Percentiles rank a stretch among this genome's conserved stretches.
Conservation (phyloP, 2,113 vertebrate genomes). For the Sphaerodactylus townsendi region DNA sequence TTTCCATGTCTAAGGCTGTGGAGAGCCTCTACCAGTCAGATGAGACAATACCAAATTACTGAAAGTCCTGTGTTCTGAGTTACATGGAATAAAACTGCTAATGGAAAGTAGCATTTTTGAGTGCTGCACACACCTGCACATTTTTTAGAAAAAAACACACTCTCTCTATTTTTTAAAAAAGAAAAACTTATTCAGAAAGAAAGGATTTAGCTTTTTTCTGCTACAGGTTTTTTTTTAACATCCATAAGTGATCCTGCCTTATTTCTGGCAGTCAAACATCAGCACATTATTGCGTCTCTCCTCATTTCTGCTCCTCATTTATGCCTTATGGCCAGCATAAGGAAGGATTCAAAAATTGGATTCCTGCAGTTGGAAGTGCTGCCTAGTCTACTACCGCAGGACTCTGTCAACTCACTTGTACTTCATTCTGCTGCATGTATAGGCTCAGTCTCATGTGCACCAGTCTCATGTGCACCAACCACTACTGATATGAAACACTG, state of each 20-base stretch:
- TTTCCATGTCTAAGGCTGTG: too few relatives aligned
- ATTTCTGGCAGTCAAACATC: too few relatives aligned
- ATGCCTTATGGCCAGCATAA: too few relatives aligned
- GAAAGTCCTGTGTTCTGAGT: too few relatives aligned
- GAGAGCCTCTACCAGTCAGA: too few relatives aligned
- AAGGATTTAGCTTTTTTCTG: background rate
- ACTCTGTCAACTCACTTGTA: background rate
- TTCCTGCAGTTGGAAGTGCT: background rate
- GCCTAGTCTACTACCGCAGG: background rate
- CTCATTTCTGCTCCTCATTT: too few relatives aligned
- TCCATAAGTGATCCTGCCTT: too few relatives aligned
- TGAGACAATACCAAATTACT: too few relatives aligned
- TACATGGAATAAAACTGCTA: too few relatives aligned
- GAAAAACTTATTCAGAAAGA: background rate
- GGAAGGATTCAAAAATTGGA: background rate
- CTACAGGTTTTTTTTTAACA: background rate
- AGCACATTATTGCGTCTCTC: too few relatives aligned
- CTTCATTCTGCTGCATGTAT: background rate
- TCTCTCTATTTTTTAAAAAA: background rate
- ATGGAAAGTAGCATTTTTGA: background rate
- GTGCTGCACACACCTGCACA: too few relatives aligned
- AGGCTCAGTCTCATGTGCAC: background rate
- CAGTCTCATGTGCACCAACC: background rate
- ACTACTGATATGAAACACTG: background rate
- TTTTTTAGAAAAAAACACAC: background rate